Base-by-base conservation (phyloP, 2,888 invertebrate genomes). In the Aromia moschata region DNA sequence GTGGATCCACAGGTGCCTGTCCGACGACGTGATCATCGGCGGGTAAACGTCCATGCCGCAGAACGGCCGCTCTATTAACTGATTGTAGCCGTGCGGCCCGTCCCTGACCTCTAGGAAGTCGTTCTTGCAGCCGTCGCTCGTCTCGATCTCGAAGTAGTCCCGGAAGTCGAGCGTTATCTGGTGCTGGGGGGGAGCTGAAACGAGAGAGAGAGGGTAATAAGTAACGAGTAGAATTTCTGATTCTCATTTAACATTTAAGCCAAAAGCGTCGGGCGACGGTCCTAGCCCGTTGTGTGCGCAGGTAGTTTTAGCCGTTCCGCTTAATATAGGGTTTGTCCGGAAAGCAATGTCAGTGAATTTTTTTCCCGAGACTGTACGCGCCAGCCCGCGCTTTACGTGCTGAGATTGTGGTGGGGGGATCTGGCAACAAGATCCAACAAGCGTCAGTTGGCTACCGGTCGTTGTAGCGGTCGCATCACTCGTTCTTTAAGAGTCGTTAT, bases 81-180 rank as follows among this genome's bases (percentile, higher is more conserved):
- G 84, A 62, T 89, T 89, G 80, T 87, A 92, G 4, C 92, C 92
- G 74, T 91, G 89, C 43, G 88, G 87, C 1, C 94, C 94, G 77
- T 94, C 92, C 54, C 93, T 85, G 53, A 94, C 87, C 81, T 93
- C 93, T 67, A 94, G 83, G 79, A 84, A 92, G 82, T 94, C 94
- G 81, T 89, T 91, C 79, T 86, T 85, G 79, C 94, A 94, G 55
- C 84, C 83, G 31, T 86, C 84, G 37, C 83, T 83, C 9, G 82
- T 81, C 77, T 93, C 93, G 67, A 94, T 83, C 67, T 87, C 83
- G 81, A 94, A 94, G 70, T 85, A 85, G 77, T 93, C 92, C 60
- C 91, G 86, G 81, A 93, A 93, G 79, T 93, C 92, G 72, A 94
- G 82, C 64, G 87, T 86, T 68, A 94, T 85, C 64, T 88, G 81